Percentiles rank a stretch among this genome's conserved stretches.
phyloP scores from a whole-genome alignment of 2,888 invertebrate species.

The Dryobotodes eremita region DNA sequence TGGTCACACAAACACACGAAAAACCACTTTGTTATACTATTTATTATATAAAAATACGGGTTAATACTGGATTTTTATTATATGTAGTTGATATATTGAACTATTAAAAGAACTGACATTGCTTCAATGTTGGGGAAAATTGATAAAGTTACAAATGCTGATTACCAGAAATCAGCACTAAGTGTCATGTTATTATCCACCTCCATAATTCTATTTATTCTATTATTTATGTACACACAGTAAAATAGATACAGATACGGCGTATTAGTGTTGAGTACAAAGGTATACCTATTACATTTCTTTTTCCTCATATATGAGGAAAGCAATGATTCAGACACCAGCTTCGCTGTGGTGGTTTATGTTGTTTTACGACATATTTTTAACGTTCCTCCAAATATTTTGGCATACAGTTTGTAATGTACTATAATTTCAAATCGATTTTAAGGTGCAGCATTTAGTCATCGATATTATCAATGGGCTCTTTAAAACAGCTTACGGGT shows the following conservation, averaged over 20 bases:
- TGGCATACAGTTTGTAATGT: constrained; percentile 18
- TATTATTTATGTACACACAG: too few relatives aligned
- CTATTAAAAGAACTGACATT: background rate
- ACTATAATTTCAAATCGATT: constrained; percentile 20
- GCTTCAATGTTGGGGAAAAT: constrained; percentile 12
- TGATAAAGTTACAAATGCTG: constrained; percentile 15
- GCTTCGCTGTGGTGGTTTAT: background rate
- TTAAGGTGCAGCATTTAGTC: constrained; percentile 6
- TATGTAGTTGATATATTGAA: background rate
- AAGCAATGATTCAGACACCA: constrained; percentile 28
- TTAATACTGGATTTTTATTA: constrained; percentile 1
- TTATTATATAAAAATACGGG: background rate
- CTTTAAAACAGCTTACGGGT: background rate
- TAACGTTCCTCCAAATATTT: constrained; percentile 23
- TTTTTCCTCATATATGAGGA: constrained; percentile 47
- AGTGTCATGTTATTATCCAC: background rate
- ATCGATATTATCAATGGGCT: background rate
- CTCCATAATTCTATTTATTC: too few relatives aligned
- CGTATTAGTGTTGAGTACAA: too few relatives aligned
- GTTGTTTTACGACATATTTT: constrained; percentile 30
- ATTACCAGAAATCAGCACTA: background rate
- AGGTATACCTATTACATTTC: constrained; percentile 20
- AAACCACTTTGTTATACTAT: background rate
- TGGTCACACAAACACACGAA: background rate
- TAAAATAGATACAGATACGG: too few relatives aligned